Base-by-base conservation (phyloP, 2,797 vertebrate species). In the Gastrophryne carolinensis region DNA sequence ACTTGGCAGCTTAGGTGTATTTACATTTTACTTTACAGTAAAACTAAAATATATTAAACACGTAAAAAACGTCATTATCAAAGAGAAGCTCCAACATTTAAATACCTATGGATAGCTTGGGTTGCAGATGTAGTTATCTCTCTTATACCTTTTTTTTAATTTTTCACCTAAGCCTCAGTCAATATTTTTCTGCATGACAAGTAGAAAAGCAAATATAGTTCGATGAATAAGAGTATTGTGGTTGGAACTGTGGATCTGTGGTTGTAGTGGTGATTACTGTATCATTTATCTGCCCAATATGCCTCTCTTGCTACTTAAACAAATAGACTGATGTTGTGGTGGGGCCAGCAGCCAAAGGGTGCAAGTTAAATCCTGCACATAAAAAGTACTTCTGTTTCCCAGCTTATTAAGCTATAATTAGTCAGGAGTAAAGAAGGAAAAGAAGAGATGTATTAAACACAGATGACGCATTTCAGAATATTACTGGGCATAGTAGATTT, bases 181-280 rank as follows among this genome's bases (percentile, higher is more conserved):
- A 78, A 78, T 78, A 66, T 78, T 78, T 77, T 72, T 63, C 66
- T 78, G 68, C 61, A 78, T 78, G 61, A 78, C 68, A 72, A 78
- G 85, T 83, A 80, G 79, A 74, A 67, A 80, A 82, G 75, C 82
- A 80, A 87, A 90, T 84, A 84, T 78, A 64, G 85, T 84, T 86
- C 82, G 80, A 88, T 92, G 90, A 92, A 91, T 89, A 86, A 88
- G 73, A 81, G 83, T 89, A 88, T 88, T 91, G 86, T 82, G 83
- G 85, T 72, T 80, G 78, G 21, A 81, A 80, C 86, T 76, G 84
- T 79, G 85, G 83, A 80, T 62, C 81, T 84, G 83, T 65, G 84
- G 86, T 85, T 84, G 82, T 79, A 35, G 83, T 79, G 83, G 82
- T 72, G 80, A 81, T 85, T 87, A 81, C 83, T 87, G 80, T 84